These are phyloP conservation scores for Copidosoma aretas DNA, from an alignment of 2,888 invertebrate species.

Conservation along the genomic window DNA sequence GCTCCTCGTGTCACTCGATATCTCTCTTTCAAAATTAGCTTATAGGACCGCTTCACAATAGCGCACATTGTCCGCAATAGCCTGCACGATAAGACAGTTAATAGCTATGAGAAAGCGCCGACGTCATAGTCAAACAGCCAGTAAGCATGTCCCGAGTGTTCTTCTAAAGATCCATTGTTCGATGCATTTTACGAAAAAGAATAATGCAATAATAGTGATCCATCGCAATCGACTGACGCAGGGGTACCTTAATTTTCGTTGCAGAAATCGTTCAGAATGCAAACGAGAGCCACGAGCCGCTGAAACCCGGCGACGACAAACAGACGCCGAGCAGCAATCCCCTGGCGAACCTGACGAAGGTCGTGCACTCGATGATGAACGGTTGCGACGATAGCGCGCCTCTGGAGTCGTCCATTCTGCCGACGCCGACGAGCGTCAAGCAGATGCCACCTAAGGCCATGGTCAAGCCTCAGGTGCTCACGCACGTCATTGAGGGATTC, in stretches of 20 bases:
- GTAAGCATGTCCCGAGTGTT: too few relatives aligned
- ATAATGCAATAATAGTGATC: too few relatives aligned
- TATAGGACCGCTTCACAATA: too few relatives aligned
- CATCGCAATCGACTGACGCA: too few relatives aligned
- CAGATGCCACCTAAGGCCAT: constrained; percentile 81
- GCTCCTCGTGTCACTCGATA: neutral
- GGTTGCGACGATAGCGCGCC: constrained; percentile 58
- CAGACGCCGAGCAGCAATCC: constrained; percentile 59
- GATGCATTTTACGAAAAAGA: too few relatives aligned
- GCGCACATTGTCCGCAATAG: too few relatives aligned
- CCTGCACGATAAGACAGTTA: too few relatives aligned
- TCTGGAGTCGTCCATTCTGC: constrained; percentile 47
- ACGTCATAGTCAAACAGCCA: too few relatives aligned
- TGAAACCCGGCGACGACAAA: constrained; percentile 54
- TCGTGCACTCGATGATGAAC: constrained; percentile 59
- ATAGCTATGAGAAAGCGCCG: too few relatives aligned
- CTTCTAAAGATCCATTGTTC: too few relatives aligned
- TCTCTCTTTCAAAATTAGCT: neutral
- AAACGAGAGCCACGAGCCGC: constrained; percentile 25
- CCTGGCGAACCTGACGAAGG: constrained; percentile 57
- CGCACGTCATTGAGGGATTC: constrained; percentile 96
- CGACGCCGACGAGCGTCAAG: constrained; percentile 52
- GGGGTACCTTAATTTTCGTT: constrained; percentile 25
- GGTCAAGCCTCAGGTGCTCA: constrained; percentile 94
- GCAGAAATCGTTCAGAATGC: constrained; percentile 39